Base-by-base conservation (phyloP, 2,113 vertebrate genomes). In the Eptatretus burgeri region DNA sequence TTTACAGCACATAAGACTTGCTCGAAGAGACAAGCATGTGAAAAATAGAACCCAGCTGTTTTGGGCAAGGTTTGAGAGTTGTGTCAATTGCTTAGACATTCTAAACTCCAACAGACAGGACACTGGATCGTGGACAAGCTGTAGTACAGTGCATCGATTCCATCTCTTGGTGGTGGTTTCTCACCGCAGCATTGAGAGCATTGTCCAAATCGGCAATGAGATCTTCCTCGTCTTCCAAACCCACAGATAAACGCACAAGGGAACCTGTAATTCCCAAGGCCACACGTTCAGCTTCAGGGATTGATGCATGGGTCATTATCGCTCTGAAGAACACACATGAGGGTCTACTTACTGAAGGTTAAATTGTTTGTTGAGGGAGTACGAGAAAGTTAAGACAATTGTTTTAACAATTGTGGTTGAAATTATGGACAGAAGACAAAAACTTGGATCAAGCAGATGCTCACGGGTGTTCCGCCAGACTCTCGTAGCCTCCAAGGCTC, bases 381-480 rank as follows among this genome's bases (percentile, higher is more conserved):
- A 41, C 3, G 27, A 41, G 27, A 41, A 41, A 41, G 27, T 5
- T 41, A 5, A 2, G 27, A 41, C 27, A 41, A 41, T 2, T n/a
- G n/a, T n/a, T 41, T 41, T 41, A 41, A 41, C 27, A 41, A 41
- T 41, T 41, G 27, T 5, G 27, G 7, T 7, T 41, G 27, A 41
- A 41, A 41, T 41, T 41, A 41, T 41, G 27, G 27, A 41, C 27
- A 41, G 27, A 41, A 7, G 27, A 41, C 27, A 41, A 41, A 41
- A 41, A 41, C 27, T 41, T 41, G 27, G 27, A 41, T 41, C 27
- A 41, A 41, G 27, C 27, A 41, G 27, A 41, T 41, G 27, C 89
- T 88, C 76, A 96, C 88, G 89, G 88, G 68, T 83, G 85, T 66
- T 93, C 86, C 63, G 81, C 85, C 66, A 96, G 77, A 75, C 89